These are phyloP conservation scores for Amniataba percoides DNA, from an alignment of 2,797 vertebrate species.

Conservation along the genomic window DNA sequence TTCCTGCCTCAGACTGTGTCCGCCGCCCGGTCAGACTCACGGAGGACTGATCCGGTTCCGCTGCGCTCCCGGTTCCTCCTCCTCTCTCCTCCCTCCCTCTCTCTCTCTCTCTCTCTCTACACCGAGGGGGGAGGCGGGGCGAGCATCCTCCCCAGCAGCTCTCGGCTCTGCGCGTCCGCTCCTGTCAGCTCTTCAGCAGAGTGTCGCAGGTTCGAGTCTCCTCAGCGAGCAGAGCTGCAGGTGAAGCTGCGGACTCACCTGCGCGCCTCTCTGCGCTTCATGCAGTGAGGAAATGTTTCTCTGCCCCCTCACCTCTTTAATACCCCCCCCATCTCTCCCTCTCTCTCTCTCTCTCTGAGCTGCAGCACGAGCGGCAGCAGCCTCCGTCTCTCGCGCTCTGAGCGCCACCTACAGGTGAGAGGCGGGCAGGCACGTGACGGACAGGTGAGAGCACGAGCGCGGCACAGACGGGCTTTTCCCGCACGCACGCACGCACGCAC, in stretches of 20 bases:
- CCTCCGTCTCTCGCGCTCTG: conserved; percentile 77
- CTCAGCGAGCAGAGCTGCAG: not conserved
- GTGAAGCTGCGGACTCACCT: too few relatives aligned
- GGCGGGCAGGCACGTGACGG: conserved; percentile 24
- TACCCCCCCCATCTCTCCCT: not conserved
- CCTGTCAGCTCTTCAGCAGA: too few relatives aligned
- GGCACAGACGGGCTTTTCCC: conserved; percentile 16
- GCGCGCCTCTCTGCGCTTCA: not conserved
- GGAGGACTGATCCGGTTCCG: too few relatives aligned
- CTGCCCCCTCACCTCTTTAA: not conserved
- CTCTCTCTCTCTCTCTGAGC: conserved; percentile 15
- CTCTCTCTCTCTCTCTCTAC: conserved; percentile 45
- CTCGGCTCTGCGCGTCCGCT: too few relatives aligned
- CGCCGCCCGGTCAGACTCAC: conserved; percentile 70
- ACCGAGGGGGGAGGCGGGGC: conserved; percentile 62
- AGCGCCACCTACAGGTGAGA: conserved; percentile 83
- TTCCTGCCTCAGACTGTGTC: conserved; percentile 60
- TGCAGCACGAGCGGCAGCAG: not conserved
- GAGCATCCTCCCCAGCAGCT: conserved; percentile 56
- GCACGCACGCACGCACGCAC: too few relatives aligned
- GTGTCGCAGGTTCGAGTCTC: conserved; percentile 23
- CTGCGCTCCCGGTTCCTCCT: conserved; percentile 60
- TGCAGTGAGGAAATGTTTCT: conserved; percentile 22
- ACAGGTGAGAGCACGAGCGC: not conserved
- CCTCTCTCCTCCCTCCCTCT: conserved; percentile 34